phyloP scores from a whole-genome alignment of 2,113 vertebrate species.

The Tonatia bakeri region DNA sequence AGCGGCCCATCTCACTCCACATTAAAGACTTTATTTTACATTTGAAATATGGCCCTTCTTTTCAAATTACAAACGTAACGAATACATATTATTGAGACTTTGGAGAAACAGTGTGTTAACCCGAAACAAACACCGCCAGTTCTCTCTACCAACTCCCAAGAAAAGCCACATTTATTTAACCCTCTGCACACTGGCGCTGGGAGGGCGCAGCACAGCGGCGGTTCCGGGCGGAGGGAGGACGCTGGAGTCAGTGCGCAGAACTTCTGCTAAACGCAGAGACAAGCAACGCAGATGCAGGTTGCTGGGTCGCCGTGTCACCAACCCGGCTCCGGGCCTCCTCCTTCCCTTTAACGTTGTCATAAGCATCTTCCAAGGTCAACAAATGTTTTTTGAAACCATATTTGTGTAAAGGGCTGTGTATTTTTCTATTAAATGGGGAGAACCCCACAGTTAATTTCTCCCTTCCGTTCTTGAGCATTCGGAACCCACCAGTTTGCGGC shows the following conservation, averaged over 20 bases:
- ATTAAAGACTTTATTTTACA: background rate
- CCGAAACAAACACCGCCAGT: background rate
- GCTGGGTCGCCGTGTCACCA: too few species aligned
- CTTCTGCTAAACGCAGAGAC: background rate
- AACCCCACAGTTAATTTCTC: background rate
- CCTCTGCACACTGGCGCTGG: too few species aligned
- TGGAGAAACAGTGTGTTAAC: background rate
- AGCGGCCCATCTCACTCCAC: background rate
- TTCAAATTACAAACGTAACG: background rate
- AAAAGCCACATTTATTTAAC: too few species aligned
- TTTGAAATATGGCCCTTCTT: background rate
- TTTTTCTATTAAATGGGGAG: background rate
- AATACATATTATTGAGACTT: background rate
- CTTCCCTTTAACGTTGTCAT: background rate
- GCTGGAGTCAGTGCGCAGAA: too few species aligned
- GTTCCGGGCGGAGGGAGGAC: too few species aligned
- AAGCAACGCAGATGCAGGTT: too few species aligned
- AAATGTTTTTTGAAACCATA: background rate
- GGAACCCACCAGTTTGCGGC: background rate
- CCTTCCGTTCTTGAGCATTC: background rate
- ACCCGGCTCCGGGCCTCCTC: too few species aligned
- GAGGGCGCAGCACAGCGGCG: too few species aligned
- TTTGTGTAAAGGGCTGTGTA: background rate
- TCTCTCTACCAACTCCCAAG: background rate
- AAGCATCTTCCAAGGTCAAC: background rate